These are phyloP conservation scores for Disparrhopalites patrizii DNA, from an alignment of 2,888 invertebrate species.

Conservation along the genomic window DNA sequence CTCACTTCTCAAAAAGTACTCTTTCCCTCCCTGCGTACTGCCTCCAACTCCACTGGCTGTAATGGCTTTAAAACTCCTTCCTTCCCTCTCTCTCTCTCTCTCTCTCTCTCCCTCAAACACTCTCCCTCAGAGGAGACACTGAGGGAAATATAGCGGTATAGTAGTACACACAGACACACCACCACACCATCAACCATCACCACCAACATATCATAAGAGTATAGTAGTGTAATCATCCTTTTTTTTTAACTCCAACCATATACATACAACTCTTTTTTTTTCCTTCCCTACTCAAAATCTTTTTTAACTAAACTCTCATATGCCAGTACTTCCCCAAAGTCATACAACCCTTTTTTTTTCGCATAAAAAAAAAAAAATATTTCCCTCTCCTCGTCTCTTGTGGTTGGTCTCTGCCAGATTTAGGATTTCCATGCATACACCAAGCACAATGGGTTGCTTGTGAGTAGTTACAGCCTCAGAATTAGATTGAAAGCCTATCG, in stretches of 20 bases:
- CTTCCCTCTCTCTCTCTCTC: no score
- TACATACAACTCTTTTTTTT: slow-evolving; percentile 15
- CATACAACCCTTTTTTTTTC: slow-evolving; percentile 20
- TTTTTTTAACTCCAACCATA: no score
- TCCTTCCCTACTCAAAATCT: no score
- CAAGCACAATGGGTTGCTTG: slow-evolving; percentile 9
- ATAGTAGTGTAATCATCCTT: background rate
- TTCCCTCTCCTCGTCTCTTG: slow-evolving; percentile 12
- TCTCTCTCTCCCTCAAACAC: background rate
- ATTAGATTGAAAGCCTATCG: slow-evolving; percentile 19
- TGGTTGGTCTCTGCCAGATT: slow-evolving; percentile 24
- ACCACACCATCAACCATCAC: background rate
- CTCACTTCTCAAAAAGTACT: no score
- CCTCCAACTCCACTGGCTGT: no score
- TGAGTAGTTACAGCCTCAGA: slow-evolving; percentile 3
- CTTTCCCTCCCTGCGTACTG: no score
- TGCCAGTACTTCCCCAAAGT: slow-evolving; percentile 2
- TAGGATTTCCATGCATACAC: slow-evolving; percentile 21
- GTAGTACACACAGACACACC: background rate
- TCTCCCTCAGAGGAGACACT: no score
- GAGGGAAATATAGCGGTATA: no score
- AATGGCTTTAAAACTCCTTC: no score
- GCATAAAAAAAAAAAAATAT: no score
- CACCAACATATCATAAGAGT: background rate
- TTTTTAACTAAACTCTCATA: no score